A percentile compares a stretch with the other conserved stretches of the same genome.
phyloP scores from a whole-genome alignment of 2,888 invertebrate genomes.

The Coelinius sp. region DNA sequence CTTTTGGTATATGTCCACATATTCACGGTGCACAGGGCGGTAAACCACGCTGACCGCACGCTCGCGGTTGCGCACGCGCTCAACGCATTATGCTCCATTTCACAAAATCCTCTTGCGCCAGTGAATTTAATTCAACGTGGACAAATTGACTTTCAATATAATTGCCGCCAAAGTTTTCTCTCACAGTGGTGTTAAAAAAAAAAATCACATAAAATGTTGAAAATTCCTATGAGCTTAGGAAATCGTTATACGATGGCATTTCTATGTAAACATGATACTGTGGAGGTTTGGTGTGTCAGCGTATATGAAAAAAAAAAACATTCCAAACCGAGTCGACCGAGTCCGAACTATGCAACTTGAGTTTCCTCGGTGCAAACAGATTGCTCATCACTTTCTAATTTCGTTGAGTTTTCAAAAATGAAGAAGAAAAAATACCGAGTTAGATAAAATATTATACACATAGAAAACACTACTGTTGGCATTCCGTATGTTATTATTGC shows the following conservation, averaged over 20 bases:
- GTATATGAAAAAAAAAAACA: not conserved
- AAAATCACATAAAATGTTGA: not conserved
- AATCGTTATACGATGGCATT: not conserved
- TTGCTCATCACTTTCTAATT: constrained; percentile 14
- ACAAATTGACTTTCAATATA: constrained; percentile 10
- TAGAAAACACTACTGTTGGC: not conserved
- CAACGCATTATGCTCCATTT: not conserved
- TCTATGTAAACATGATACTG: not conserved
- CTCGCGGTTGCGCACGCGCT: constrained; percentile 17
- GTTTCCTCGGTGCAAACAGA: not conserved
- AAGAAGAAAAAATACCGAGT: not conserved
- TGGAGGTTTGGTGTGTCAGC: not conserved
- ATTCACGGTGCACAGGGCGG: not conserved
- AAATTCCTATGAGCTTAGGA: not conserved
- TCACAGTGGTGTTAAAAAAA: not conserved
- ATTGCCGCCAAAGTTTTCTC: not conserved
- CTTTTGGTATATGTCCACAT: not conserved
- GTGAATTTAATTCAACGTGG: not conserved
- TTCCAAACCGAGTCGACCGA: not conserved
- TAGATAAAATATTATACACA: not conserved
- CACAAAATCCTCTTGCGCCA: not conserved
- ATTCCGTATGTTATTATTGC: not conserved
- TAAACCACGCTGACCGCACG: constrained; percentile 15
- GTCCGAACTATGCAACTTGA: not conserved
- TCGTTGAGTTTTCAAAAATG: not conserved